A percentile compares a stretch with the other conserved stretches of the same genome.
phyloP scores from a whole-genome alignment of 2,888 invertebrate species.

The Timema podura region DNA sequence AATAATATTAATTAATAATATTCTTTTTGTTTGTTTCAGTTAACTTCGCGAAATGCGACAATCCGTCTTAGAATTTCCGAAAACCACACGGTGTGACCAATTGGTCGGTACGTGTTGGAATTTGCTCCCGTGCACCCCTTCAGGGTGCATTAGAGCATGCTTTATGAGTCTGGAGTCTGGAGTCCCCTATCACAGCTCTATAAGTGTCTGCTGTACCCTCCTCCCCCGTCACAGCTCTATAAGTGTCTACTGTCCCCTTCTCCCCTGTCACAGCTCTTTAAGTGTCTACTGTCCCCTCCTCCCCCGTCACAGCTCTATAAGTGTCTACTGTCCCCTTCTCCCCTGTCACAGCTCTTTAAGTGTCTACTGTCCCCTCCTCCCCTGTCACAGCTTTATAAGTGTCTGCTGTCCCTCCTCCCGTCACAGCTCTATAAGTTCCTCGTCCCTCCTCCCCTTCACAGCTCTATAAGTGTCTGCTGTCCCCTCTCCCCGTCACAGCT shows the following conservation, averaged over 20 bases:
- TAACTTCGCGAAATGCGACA: too few relatives aligned
- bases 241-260: neutral
- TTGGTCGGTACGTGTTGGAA: too few relatives aligned
- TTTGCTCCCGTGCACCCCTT: too few relatives aligned
- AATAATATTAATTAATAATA: too few relatives aligned
- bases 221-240: neutral
- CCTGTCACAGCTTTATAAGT: slow-evolving; percentile 1
- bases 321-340: neutral
- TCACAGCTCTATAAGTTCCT: neutral
- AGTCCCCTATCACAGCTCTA: too few relatives aligned
- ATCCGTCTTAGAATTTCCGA: too few relatives aligned
- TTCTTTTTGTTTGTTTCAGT: too few relatives aligned
- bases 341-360: neutral
- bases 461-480: neutral
- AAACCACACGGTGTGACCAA: too few relatives aligned
- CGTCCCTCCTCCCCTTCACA: neutral
- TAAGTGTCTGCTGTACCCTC: neutral
- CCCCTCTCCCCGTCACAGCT: neutral
- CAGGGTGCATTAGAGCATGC: too few relatives aligned
- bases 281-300: neutral
- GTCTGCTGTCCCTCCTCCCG: neutral
- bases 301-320: neutral
- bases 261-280: neutral
- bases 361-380: neutral
- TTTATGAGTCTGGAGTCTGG: too few relatives aligned